Conservation (phyloP, 2,113 vertebrate species). For the Atractosteus spatula region DNA sequence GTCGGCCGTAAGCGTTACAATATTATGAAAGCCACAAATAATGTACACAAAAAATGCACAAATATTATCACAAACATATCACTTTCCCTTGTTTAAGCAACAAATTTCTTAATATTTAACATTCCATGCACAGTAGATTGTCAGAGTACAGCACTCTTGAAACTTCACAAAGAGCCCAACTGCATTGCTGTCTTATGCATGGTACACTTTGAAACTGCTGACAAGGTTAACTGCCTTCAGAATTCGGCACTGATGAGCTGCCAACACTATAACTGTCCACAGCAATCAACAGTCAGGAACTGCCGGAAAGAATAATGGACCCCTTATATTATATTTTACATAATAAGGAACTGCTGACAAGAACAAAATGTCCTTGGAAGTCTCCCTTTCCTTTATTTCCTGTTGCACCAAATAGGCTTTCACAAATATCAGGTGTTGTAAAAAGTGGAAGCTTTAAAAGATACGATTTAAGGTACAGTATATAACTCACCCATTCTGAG, state of each 20-base stretch:
- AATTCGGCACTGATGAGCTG: not conserved
- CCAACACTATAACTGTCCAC: slow-evolving; percentile 8
- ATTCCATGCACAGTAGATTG: not conserved
- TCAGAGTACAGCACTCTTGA: not conserved
- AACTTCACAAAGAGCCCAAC: no score
- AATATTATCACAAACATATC: not conserved
- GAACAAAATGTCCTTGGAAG: slow-evolving; percentile 22
- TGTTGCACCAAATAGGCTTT: slow-evolving; percentile 21
- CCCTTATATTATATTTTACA: slow-evolving; percentile 23
- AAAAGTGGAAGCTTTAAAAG: slow-evolving; percentile 33
- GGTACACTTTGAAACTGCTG: not conserved
- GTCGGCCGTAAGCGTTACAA: no score
- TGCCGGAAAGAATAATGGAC: slow-evolving; percentile 22
- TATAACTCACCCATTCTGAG: no score
- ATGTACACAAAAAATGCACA: not conserved
- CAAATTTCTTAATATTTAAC: slow-evolving; percentile 1
- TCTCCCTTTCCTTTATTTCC: slow-evolving; percentile 29
- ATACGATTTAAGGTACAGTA: slow-evolving; percentile 25
- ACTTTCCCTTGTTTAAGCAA: not conserved
- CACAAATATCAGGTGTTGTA: slow-evolving; percentile 13
- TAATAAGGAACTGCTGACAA: slow-evolving; percentile 28
- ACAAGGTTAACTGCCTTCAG: slow-evolving; percentile 9
- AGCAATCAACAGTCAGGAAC: slow-evolving; percentile 14
- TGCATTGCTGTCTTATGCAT: not conserved
- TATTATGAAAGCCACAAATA: not conserved